Evolutionary conservation across 2,113 vertebrate species (phyloP), one percentile per base, ranked within the genome.

Genomic region (Neodon shergylaensis): DNA sequence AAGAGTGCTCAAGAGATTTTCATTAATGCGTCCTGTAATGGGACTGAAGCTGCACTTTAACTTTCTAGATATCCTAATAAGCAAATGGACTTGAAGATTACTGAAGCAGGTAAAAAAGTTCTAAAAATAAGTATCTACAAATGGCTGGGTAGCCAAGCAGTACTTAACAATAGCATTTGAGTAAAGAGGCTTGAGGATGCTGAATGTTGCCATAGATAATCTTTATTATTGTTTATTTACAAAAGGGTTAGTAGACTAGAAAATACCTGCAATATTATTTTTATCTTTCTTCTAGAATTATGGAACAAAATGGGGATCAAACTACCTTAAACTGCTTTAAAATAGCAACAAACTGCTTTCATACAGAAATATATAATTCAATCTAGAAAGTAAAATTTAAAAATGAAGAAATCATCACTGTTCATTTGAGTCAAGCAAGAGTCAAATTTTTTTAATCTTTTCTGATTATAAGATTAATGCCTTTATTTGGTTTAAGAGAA

Each of bases 371-470:
- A 13, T 26, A 79, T 3, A 58, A 2, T 88, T 49, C 73, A 76
- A 28, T 13, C 4, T 36, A 65, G 26, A 85, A 33, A 66, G 28
- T 66, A 12, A 47, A 6, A 36, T 33, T 47, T 24, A 79, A 22
- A 81, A 68, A 66, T 66, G 44, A 49, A 83, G 65, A 12, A 87
- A 92, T 58, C 1, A 79, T 36, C 28, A 78, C 52, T 66, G n/a
- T 3, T 58, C 13, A 42, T 95, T 85, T 91, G 77, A 42, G 81
- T 14, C 8, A 87, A 39, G 63, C 16, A 36, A 73, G 58, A 58
- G 2, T 89, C 24, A 95, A 91, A 81, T 95, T 92, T 92, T 42
- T 95, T 28, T 44, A 92, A 54, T 42, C 85, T 63, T 87, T 52
- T 4, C 73, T 82, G 24, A 3, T 1, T 8, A 68, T 49, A 68